Percentiles rank a stretch among this genome's conserved stretches.
phyloP scores from a whole-genome alignment of 2,113 vertebrate species.

The Podarcis raffonei region DNA sequence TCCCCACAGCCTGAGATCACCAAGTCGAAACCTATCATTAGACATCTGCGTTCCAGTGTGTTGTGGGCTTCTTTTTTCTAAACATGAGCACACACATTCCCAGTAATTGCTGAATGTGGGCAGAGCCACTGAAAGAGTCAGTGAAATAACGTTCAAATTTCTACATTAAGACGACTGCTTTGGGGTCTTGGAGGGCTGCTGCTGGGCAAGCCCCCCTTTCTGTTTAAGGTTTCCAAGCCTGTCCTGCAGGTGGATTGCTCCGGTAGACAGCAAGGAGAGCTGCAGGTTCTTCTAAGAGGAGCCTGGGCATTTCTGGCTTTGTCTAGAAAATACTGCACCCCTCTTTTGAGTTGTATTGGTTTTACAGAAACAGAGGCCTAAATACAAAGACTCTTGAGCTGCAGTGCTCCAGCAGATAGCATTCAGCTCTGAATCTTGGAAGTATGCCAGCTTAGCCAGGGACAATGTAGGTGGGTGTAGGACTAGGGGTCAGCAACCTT shows the following conservation, averaged over 20 bases:
- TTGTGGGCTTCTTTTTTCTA: background rate
- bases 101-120: background rate
- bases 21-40: background rate
- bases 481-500: background rate
- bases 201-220: background rate
- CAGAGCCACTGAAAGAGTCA: background rate
- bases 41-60: slow-evolving; percentile 8
- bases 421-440: background rate
- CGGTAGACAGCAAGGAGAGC: background rate
- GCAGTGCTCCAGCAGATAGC: background rate
- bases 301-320: background rate
- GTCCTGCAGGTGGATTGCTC: background rate
- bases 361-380: background rate
- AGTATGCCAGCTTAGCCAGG: background rate
- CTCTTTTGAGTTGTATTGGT: too few species aligned
- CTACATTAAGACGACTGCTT: background rate
- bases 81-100: background rate
- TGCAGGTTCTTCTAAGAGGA: background rate
- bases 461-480: background rate
- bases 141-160: background rate
- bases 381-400: background rate
- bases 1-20: background rate
- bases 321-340: background rate
- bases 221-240: background rate
- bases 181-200: background rate